Percentiles rank a stretch among this genome's conserved stretches.
Evolutionary conservation across 23 tunicate genomes (phyloP).

Genomic region (Trididemnum nubilum): DNA sequence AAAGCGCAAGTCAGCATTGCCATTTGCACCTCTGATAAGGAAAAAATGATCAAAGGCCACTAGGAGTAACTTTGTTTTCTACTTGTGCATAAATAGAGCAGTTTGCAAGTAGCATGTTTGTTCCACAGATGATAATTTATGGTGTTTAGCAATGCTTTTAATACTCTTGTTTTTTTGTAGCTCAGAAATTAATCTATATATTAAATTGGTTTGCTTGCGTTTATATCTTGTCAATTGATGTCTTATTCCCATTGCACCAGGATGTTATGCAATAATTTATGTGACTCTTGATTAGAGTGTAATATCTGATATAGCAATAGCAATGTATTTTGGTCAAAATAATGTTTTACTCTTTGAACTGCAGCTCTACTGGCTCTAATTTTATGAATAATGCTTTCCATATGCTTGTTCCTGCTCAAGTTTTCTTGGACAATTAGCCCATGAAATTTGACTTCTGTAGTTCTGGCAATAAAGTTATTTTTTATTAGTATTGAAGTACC

Average conservation of each 20-base stretch:
- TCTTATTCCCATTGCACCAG: slow-evolving; percentile 11
- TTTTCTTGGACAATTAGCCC: not conserved
- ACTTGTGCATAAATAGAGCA: not conserved
- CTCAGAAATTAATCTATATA: not conserved
- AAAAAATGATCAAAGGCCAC: too few relatives aligned
- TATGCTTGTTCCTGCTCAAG: not conserved
- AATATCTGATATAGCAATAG: not conserved
- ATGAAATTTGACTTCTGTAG: not conserved
- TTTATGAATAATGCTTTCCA: not conserved
- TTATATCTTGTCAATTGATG: not conserved
- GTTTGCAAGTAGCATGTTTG: not conserved
- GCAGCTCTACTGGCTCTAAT: not conserved
- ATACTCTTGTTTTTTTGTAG: not conserved
- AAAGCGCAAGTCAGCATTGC: too few relatives aligned
- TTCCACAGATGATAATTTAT: not conserved
- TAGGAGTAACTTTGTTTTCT: too few relatives aligned
- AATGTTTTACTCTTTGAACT: not conserved
- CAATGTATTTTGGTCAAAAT: not conserved
- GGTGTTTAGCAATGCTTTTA: not conserved
- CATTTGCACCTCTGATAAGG: too few relatives aligned
- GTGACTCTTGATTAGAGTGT: not conserved
- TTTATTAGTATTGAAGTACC: not conserved
- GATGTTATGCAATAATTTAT: not conserved
- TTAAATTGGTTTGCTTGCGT: not conserved
- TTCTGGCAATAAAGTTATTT: not conserved